Base-by-base conservation (phyloP, 1,140 invertebrate species). In the Bombus breviceps region DNA sequence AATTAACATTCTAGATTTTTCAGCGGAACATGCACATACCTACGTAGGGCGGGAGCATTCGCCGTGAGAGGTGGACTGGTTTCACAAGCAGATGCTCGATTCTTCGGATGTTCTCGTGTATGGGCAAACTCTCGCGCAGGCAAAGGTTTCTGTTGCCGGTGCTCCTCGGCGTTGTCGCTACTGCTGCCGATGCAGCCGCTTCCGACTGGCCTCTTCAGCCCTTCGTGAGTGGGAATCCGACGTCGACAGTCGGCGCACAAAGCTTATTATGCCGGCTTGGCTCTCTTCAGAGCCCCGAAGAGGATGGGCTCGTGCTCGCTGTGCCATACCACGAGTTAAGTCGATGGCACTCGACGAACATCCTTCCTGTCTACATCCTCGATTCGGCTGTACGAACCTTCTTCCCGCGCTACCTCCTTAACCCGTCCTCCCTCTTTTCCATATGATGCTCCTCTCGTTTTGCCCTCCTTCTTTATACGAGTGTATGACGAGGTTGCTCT, bases 231-330 rank as follows among this genome's bases (percentile, higher is more conserved):
- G 81, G 81, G 85, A 78, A 88, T 90, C 89, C 80, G 25, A 37
- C 77, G 64, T 64, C 87, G 80, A 77, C 81, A 88, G 89, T 89
- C 87, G 81, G 83, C 83, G 90, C 89, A 93, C 92, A 92, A 92
- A 92, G 92, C 92, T 93, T 92, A 93, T 93, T 93, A 93, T 92
- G 89, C 89, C 89, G 90, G 90, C 88, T 89, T 88, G 90, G 82
- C 87, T 85, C 90, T 88, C 89, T 91, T 82, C 89, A 90, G 78
- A 15, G 28, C 22, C 1, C 83, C 72, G 80, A 86, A 84, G 79
- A 91, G 82, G 79, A 81, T 89, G 73, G 80, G 81, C 79, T 79
- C 85, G 87, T 89, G 89, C 84, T 91, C 87, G 90, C 77, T 89
- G 78, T 86, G 87, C 88, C 86, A 85, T 92, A 88, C 82, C 74